Conservation (phyloP, 2,113 vertebrate genomes). For the Ploceus nigricollis region DNA sequence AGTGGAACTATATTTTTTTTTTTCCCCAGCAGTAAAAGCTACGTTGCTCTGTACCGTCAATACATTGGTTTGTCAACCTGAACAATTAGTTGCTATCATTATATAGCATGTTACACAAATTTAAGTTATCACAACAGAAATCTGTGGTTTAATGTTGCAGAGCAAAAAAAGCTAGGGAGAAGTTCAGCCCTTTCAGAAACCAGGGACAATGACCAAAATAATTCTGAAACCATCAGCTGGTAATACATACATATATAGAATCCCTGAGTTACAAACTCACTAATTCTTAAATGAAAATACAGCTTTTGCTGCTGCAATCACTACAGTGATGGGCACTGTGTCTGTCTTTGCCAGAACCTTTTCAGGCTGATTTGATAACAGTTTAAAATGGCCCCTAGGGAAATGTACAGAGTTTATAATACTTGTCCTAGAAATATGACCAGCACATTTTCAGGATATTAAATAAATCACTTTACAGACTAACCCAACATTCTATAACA, state of each 20-base stretch:
- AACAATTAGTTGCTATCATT: not conserved
- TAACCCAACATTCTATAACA: not conserved
- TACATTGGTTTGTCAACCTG: not conserved
- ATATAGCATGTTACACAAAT: not conserved
- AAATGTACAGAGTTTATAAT: not conserved
- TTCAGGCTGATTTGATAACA: not conserved
- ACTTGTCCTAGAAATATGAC: not conserved
- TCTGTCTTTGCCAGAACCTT: not conserved
- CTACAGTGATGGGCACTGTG: not conserved
- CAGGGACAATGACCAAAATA: not conserved
- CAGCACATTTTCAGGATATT: not conserved
- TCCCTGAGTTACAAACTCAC: fast-evolving
- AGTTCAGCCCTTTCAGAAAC: not conserved
- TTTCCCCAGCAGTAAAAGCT: not conserved
- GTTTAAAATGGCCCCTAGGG: not conserved
- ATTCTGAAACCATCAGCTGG: not conserved
- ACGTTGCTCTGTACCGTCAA: not conserved
- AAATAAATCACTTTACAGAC: not conserved
- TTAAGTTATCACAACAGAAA: not conserved
- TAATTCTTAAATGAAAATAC: not conserved
- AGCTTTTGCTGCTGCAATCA: not conserved
- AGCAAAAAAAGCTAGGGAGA: not conserved
- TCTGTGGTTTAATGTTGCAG: not conserved
- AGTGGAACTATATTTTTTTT: not conserved
- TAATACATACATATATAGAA: not conserved